Evolutionary conservation across 2,888 invertebrate species (phyloP), one percentile per base, ranked within the genome.

Genomic region (Xestia sexstrigata): DNA sequence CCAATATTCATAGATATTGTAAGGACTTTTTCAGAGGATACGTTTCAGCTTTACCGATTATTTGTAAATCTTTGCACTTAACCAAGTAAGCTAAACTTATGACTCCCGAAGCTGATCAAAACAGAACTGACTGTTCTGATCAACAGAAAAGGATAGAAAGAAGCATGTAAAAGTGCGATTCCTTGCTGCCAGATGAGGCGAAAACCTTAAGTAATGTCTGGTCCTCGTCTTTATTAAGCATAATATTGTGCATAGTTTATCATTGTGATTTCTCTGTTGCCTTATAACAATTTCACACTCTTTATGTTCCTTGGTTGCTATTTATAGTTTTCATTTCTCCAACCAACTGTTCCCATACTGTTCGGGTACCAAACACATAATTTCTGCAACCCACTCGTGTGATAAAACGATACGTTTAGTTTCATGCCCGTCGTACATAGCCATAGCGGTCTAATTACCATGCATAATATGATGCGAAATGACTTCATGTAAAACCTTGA

Each of bases 401-500:
- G 74, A 85, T 78, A 71, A 73, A 74, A 81, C 55, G 68, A 69
- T 66, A 72, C 66, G 65, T 76, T 73, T 63, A 85, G 55, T 30
- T n/a, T 63, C 47, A 49, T 39, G 60, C 30, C 20, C 69, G 78
- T 73, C 63, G 42, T 60, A 52, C 73, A 80, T 74, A 66, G 42
- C 42, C 58, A 80, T 73, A 66, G 52, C 42, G 45, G 20, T 55
- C 55, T 78, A 75, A 78, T 83, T 88, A 49, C 78, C 47, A 70
- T 74, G 58, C 60, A 55, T 65, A 71, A 45, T 62, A 70, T 60
- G 26, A 66, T 77, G 65, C 30, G n/a, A 79, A 58, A 35, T 83
- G 45, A 65, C 60, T 70, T 35, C 45, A 72, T 68, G 58, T 67
- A 70, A 67, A 81, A 83, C 82, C 77, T 82, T 82, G 81, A 82